Conservation (phyloP, 2,113 vertebrate genomes). For the Hipposideros armiger region DNA sequence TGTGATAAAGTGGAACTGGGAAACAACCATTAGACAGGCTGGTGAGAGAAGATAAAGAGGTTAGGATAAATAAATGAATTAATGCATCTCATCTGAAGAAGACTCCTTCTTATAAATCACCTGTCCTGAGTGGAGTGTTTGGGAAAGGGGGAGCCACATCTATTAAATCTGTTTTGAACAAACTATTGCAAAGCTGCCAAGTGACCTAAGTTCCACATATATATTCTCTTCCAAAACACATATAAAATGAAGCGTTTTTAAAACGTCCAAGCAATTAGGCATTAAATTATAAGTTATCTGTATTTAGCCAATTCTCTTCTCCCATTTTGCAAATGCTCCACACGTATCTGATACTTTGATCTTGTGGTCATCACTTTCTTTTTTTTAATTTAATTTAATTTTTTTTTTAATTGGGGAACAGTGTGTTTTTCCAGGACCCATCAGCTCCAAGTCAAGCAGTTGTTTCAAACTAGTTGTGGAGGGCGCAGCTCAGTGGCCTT, state of each 20-base stretch:
- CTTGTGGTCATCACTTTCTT: neutral
- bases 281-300: neutral
- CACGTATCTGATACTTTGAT: neutral
- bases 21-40: neutral
- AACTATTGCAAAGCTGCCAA: constrained; percentile 42
- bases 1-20: neutral
- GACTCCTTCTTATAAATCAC: neutral
- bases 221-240: constrained; percentile 5
- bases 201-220: neutral
- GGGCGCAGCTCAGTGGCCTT: too few relatives aligned
- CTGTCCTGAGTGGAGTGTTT: neutral
- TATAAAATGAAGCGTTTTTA: constrained; percentile 6
- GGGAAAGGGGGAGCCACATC: neutral
- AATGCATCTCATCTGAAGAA: neutral
- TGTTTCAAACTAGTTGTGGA: too few relatives aligned
- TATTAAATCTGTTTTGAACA: neutral
- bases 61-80: neutral
- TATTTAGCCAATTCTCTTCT: neutral
- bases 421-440: too few relatives aligned
- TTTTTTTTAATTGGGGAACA: too few relatives aligned
- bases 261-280: constrained; percentile 30
- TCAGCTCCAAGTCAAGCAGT: too few relatives aligned
- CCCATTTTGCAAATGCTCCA: neutral
- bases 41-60: constrained; percentile 5
- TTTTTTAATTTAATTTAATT: too few relatives aligned